A percentile compares a stretch with the other conserved stretches of the same genome.
phyloP scores from a whole-genome alignment of 1,140 invertebrate genomes.

The Drosophila orosa region DNA sequence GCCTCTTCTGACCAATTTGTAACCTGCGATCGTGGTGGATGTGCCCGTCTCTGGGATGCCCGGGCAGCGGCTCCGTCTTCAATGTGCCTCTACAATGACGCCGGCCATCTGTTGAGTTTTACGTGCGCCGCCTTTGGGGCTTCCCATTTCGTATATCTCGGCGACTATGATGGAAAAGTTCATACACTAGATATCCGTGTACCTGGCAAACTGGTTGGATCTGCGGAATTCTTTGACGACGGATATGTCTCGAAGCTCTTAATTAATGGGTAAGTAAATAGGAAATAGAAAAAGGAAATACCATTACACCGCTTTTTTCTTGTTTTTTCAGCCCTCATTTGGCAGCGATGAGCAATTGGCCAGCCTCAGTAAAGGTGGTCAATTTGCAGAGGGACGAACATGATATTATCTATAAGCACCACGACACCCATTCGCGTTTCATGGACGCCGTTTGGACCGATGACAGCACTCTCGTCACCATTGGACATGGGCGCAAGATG shows the following conservation, averaged over 20 bases:
- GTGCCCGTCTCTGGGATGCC: conserved; percentile 63
- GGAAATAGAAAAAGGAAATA: too few species aligned
- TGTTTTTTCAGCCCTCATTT: conserved; percentile 27
- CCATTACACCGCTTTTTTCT: background rate
- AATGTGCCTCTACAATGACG: conserved; percentile 48
- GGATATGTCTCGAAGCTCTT: conserved; percentile 40
- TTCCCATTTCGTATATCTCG: conserved; percentile 58
- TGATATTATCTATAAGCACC: conserved; percentile 52
- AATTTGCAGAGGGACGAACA: conserved; percentile 14
- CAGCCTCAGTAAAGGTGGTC: conserved; percentile 47
- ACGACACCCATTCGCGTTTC: conserved; percentile 49
- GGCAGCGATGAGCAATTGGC: conserved; percentile 59
- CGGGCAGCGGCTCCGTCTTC: conserved; percentile 53
- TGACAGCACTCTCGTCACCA: conserved; percentile 55
- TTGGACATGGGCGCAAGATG: conserved; percentile 63
- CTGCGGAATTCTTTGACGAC: conserved; percentile 38
- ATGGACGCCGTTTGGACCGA: conserved; percentile 61
- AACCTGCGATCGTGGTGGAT: conserved; percentile 70
- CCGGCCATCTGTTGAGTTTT: conserved; percentile 47
- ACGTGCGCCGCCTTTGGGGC: conserved; percentile 51
- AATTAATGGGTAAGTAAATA: conserved; percentile 47
- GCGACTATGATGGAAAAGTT: conserved; percentile 65
- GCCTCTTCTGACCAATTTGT: conserved; percentile 29
- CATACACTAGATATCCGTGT: conserved; percentile 60
- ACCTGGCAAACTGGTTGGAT: conserved; percentile 35